These are phyloP conservation scores for Gila orcuttii DNA, from an alignment of 2,113 vertebrate genomes.

Conservation along the genomic window DNA sequence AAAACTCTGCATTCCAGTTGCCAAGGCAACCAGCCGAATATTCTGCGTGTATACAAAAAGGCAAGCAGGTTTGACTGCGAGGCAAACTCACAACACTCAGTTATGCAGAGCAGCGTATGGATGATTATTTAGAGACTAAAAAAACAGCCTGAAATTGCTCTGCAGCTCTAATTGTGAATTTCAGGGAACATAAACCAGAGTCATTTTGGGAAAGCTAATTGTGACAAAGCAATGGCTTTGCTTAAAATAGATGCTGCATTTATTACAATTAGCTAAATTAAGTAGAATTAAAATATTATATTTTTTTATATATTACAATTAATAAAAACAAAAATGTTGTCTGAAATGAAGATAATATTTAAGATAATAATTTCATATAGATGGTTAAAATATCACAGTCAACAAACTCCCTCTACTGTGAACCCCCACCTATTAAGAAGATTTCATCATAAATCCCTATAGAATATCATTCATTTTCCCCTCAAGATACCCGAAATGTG, in stretches of 20 bases:
- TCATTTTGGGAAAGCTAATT: constrained; percentile 50
- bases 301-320: background rate
- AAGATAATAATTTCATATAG: background rate
- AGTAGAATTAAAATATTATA: background rate
- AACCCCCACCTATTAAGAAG: constrained; percentile 32
- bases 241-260: constrained; percentile 20
- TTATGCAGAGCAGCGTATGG: constrained; percentile 8
- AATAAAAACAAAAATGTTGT: background rate
- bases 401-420: background rate
- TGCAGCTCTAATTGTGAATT: constrained; percentile 51
- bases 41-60: constrained; percentile 44
- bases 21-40: constrained; percentile 51
- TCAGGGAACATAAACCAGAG: constrained; percentile 41
- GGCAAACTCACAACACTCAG: constrained; percentile 37
- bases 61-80: constrained; percentile 34
- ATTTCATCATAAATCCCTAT: constrained; percentile 49
- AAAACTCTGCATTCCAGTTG: constrained; percentile 50
- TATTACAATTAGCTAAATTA: constrained; percentile 18
- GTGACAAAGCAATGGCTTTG: constrained; percentile 36
- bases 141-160: constrained; percentile 36
- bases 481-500: constrained; percentile 51
- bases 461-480: background rate
- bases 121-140: constrained; percentile 34
- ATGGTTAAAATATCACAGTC: background rate
- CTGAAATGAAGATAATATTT: too few relatives aligned